Evolutionary conservation across 1,140 invertebrate genomes (phyloP).

Genomic region (Bombus polaris): DNA sequence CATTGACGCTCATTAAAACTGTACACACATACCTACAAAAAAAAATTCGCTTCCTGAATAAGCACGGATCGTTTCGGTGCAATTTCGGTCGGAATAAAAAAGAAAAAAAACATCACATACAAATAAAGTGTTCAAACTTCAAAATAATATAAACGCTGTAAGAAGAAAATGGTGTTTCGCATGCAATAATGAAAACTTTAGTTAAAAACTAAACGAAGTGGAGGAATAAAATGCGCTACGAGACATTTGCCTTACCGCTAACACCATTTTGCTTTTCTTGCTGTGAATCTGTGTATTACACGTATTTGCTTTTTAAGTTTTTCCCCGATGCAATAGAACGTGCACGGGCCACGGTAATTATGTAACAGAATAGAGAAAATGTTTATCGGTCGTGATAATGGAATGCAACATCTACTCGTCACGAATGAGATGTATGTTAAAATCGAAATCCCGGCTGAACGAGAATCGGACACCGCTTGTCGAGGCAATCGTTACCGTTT

Average conservation of each 20-base stretch:
- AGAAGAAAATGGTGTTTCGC: neutral
- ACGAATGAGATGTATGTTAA: slow-evolving; percentile 14
- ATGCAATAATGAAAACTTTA: slow-evolving; percentile 5
- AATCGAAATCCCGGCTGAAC: neutral
- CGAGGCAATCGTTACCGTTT: slow-evolving; percentile 66
- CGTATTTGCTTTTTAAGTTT: slow-evolving; percentile 49
- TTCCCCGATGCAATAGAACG: slow-evolving; percentile 33
- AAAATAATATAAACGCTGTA: neutral
- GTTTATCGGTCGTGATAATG: neutral
- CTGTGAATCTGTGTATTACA: slow-evolving; percentile 63
- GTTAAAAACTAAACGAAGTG: slow-evolving; percentile 22
- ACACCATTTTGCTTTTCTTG: slow-evolving; percentile 70
- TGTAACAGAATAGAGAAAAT: slow-evolving; percentile 35
- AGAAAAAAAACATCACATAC: neutral
- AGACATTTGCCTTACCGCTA: slow-evolving; percentile 69
- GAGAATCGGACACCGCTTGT: slow-evolving; percentile 12
- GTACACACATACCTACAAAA: neutral
- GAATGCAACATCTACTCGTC: neutral
- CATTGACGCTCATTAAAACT: neutral
- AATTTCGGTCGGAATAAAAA: neutral
- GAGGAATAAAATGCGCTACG: slow-evolving; percentile 49
- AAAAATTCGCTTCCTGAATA: neutral
- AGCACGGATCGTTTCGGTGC: neutral
- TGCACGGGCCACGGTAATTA: slow-evolving; percentile 38
- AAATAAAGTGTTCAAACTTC: neutral